Conservation (phyloP, 2,113 vertebrate genomes). For the Paramormyrops kingsleyae region DNA sequence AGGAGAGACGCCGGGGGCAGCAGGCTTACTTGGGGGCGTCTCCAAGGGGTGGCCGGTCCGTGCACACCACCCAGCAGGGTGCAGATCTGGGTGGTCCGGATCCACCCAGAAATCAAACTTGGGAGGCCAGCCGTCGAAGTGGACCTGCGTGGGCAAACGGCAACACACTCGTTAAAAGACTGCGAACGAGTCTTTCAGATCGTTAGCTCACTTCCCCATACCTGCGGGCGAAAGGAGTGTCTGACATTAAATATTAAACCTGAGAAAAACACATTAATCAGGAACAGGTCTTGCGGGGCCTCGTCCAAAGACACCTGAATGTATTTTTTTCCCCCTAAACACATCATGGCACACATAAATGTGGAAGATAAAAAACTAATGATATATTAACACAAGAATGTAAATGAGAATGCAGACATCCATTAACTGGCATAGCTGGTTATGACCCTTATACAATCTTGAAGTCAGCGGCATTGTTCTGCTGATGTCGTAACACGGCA, state of each 20-base stretch:
- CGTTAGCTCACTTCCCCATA: background rate
- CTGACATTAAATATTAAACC: conserved; percentile 7
- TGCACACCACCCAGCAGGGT: conserved; percentile 61
- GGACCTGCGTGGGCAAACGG: conserved; percentile 42
- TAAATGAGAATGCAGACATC: background rate
- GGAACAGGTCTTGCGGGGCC: background rate
- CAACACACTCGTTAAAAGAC: background rate
- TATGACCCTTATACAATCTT: background rate
- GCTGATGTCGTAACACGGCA: background rate
- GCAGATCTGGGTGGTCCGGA: conserved; percentile 57
- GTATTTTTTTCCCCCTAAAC: background rate
- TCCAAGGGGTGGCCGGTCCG: conserved; percentile 60
- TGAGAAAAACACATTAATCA: conserved; percentile 7
- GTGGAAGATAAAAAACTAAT: background rate
- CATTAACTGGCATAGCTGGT: background rate
- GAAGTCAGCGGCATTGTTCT: background rate
- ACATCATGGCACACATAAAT: background rate
- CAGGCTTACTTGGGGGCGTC: conserved; percentile 43
- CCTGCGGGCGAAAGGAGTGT: background rate
- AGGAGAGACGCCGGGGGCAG: background rate
- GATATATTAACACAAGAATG: background rate
- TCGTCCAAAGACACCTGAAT: background rate
- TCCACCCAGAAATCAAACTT: conserved; percentile 66
- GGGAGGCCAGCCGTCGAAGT: conserved; percentile 63
- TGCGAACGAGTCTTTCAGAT: background rate